Evolutionary conservation across 2,113 vertebrate species (phyloP), one percentile per base, ranked within the genome.

Genomic region (Rhombomys opimus): DNA sequence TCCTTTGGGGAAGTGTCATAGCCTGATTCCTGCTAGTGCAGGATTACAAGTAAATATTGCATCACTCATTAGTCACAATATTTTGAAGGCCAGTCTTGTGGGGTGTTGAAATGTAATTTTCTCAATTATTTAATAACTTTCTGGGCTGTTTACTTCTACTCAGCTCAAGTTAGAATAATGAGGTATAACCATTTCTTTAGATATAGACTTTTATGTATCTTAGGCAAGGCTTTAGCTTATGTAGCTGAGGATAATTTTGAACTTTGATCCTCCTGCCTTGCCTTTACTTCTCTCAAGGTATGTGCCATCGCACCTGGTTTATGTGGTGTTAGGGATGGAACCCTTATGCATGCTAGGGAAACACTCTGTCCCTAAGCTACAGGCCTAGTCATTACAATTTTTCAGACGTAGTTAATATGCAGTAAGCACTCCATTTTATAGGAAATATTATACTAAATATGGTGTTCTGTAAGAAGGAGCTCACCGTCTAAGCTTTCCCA

Each of bases 111-210:
- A 94, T 91, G 77, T 18, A 89, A 0, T 94, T 89, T 35, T 30
- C 84, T 94, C 25, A 73, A 89, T 77, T 93, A 89, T 8, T 92
- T 81, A 73, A 11, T 89, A 96, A 27, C 18, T 61, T 94, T 91
- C 72, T 93, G 12, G 50, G 73, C 68, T 96, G 1, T 91, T 87
- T 87, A 32, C 23, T 93, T 95, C 23, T 18, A 89, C 17, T 93
- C 32, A 87, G 54, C 65, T 95, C 50, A 89, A 27, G 17, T 91
- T 59, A 38, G 27, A 89, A 38, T 91, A 52, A 91, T 70, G 12
- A 89, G 41, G 91, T 38, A 5, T 50, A 84, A 41, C 82, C n/a
- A 85, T 94, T 94, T 95, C 70, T 96, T 85, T 93, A 81, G 87
- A 72, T 67, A 9, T 18, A 57, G 50, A 54, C 32, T 61, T 61